Evolutionary conservation across 2,888 invertebrate genomes (phyloP).

Genomic region (Spodoptera exigua): DNA sequence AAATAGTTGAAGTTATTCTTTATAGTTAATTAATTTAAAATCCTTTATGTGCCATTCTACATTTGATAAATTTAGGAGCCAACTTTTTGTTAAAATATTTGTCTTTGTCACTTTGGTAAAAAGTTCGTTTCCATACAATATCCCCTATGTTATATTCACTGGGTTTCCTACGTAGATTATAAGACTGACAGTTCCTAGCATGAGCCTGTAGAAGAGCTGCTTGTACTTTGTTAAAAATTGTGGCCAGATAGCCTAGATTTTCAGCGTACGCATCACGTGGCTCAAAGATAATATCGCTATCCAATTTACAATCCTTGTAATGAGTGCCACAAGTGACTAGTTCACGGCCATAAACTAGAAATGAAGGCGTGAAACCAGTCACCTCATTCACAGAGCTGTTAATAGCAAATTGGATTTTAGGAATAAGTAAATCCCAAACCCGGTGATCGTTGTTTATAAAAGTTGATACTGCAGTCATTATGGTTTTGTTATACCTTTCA

Average conservation of each 20-base stretch:
- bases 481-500: too few relatives aligned
- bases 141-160: neutral
- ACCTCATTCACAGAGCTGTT: too few relatives aligned
- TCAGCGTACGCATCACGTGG: conserved; percentile 8
- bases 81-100: conserved; percentile 1
- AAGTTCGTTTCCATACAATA: too few relatives aligned
- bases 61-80: neutral
- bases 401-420: too few relatives aligned
- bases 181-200: neutral
- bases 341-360: conserved; percentile 3
- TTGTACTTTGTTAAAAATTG: conserved; percentile 2
- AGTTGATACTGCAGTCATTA: conserved; percentile 2
- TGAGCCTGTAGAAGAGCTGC: conserved; percentile 2
- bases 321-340: conserved; percentile 4
- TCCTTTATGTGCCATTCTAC: neutral
- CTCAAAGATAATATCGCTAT: too few relatives aligned
- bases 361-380: conserved; percentile 8
- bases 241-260: neutral
- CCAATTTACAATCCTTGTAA: neutral
- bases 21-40: neutral
- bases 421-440: neutral
- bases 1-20: neutral
- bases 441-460: conserved; percentile 1
- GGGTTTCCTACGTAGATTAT: neutral
- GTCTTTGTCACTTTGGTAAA: neutral